Evolutionary conservation across 2,888 invertebrate genomes (phyloP), one percentile per base, ranked within the genome.

Genomic region (Anorthoa munda): DNA sequence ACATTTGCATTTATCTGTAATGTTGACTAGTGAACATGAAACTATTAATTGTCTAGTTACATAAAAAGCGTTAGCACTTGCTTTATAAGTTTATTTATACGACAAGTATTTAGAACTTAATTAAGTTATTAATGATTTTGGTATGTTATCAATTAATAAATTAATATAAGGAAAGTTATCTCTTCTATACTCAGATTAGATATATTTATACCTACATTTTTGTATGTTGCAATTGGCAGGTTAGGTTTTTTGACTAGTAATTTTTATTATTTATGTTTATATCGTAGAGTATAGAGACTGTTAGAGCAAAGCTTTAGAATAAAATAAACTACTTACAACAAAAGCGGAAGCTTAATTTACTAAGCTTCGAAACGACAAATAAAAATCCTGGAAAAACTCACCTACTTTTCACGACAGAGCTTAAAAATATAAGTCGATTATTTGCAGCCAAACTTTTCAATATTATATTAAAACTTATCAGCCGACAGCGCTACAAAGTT

Each of bases 401-500:
- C 12, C 17, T 15, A 17, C 23, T 55, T 66, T 71, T 46, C 7
- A 2, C 51, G n/a, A 58, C 23, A 53, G 18, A 58, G 66, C 64
- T 81, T 75, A 61, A 67, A 81, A 75, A 84, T 83, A 56, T 66
- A 81, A 71, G 66, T 65, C 72, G 31, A 26, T 46, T 58, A 74
- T 69, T 72, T 61, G 21, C 23, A 58, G 17, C 4, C 13, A 31
- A 82, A 85, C 50, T 74, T 59, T 39, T 55, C 50, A 82, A 61
- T 70, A 73, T 69, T 67, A 53, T 51, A 53, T 61, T 51, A 48
- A 48, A 72, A 68, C 51, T 72, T 71, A 56, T 58, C 18, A 23
- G n/a, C 13, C 13, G 48, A 66, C 59, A 77, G 66, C 70, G 66
- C 66, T 60, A 23, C 9, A 59, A 79, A 80, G 56, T 72, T 73